These are phyloP conservation scores for Neelides folsomi DNA, from an alignment of 2,888 invertebrate species.

Conservation along the genomic window DNA sequence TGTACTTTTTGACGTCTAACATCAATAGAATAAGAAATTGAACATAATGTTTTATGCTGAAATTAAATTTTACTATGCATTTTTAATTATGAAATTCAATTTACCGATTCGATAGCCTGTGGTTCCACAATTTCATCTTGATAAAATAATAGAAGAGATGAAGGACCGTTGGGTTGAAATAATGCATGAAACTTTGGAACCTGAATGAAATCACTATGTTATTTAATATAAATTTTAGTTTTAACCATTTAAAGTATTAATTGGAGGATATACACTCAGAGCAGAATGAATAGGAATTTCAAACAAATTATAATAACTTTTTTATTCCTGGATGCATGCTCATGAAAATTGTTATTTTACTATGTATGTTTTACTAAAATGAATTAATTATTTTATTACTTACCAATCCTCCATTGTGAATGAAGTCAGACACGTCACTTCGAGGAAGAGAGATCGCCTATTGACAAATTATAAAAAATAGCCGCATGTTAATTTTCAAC, in stretches of 20 bases:
- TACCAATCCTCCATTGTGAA: conserved; percentile 18
- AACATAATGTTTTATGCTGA: background rate
- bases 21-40: background rate
- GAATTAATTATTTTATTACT: background rate
- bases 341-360: too few species aligned
- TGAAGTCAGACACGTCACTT: background rate
- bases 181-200: conserved; percentile 77
- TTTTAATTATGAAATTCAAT: background rate
- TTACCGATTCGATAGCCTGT: conserved; percentile 38
- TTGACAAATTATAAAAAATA: background rate
- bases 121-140: conserved; percentile 64
- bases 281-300: too few species aligned
- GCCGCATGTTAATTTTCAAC: too few species aligned
- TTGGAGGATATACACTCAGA: too few species aligned
- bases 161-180: conserved; percentile 70
- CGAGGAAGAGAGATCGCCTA: background rate
- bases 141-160: conserved; percentile 75
- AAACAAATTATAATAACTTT: too few species aligned
- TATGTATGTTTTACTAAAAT: too few species aligned
- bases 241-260: background rate
- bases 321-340: too few species aligned
- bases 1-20: conserved; percentile 10
- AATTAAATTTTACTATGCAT: background rate
- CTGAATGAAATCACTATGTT: too few species aligned
- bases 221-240: too few species aligned